Evolutionary conservation across 2,888 invertebrate species (phyloP).

Genomic region (Phyllotreta cruciferae): DNA sequence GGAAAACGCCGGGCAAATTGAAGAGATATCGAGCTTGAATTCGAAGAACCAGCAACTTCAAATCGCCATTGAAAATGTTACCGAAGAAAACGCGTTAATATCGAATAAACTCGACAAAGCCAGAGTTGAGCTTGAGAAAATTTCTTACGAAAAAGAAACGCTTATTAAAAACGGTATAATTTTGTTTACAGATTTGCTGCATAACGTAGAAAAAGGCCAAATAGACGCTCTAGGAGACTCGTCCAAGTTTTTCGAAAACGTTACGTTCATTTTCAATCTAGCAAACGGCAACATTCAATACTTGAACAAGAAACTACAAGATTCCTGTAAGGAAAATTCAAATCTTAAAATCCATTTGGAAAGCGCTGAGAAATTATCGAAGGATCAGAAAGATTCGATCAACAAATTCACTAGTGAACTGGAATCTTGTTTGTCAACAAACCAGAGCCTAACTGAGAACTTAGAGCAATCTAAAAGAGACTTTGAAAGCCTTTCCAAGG

Average conservation of each 20-base stretch:
- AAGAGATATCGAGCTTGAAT: too few relatives aligned
- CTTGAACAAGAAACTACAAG: neutral
- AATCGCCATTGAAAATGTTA: neutral
- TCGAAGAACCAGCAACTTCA: neutral
- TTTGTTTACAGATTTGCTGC: too few relatives aligned
- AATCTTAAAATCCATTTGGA: neutral
- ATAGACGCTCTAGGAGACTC: too few relatives aligned
- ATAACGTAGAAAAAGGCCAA: too few relatives aligned
- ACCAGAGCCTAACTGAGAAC: too few relatives aligned
- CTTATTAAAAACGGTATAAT: neutral
- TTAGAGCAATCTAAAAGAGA: too few relatives aligned
- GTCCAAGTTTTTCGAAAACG: too few relatives aligned
- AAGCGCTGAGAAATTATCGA: neutral
- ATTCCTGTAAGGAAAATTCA: conserved; percentile 4
- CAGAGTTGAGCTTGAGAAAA: neutral
- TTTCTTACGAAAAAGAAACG: neutral
- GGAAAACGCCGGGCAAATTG: too few relatives aligned
- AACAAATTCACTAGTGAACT: neutral
- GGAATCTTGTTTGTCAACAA: too few relatives aligned
- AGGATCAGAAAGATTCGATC: conserved; percentile 8
- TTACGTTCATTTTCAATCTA: too few relatives aligned
- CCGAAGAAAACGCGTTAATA: neutral
- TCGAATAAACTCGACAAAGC: neutral
- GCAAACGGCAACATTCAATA: too few relatives aligned
- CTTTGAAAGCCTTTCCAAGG: too few relatives aligned